Evolutionary conservation across 1,140 invertebrate species (phyloP).

Genomic region (Marisa cornuarietis): DNA sequence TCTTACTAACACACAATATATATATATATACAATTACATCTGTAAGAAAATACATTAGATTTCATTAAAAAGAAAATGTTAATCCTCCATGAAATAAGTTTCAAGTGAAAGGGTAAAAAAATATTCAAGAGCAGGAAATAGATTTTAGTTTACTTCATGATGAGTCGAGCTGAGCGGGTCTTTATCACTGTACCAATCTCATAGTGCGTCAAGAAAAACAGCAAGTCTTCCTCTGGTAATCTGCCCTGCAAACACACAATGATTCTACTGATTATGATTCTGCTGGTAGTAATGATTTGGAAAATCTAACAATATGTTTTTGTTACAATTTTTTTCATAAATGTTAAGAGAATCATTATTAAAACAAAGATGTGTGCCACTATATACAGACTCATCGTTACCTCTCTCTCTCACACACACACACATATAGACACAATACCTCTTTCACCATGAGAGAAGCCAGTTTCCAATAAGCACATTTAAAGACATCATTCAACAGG

Average conservation of each 20-base stretch:
- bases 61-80: not conserved
- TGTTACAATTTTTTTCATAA: not conserved
- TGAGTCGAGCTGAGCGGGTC: conserved; percentile 69
- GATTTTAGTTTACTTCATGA: conserved; percentile 73
- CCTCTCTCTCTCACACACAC: conserved; percentile 50
- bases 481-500: conserved; percentile 71
- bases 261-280: not conserved
- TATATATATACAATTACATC: not conserved
- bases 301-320: not conserved
- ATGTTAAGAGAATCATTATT: not conserved
- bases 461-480: conserved; percentile 72
- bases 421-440: conserved; percentile 35
- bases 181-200: conserved; percentile 74
- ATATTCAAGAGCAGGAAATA: conserved; percentile 4
- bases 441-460: conserved; percentile 71
- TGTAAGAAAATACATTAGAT: not conserved
- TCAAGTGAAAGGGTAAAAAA: not conserved
- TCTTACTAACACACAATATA: too few species aligned
- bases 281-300: not conserved
- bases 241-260: conserved; percentile 63
- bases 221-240: conserved; percentile 74
- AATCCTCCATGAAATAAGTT: not conserved
- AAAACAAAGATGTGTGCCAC: not conserved
- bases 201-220: conserved; percentile 76
- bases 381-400: conserved; percentile 20